Base-by-base conservation (phyloP, 2,888 invertebrate genomes). In the Buathra laborator region DNA sequence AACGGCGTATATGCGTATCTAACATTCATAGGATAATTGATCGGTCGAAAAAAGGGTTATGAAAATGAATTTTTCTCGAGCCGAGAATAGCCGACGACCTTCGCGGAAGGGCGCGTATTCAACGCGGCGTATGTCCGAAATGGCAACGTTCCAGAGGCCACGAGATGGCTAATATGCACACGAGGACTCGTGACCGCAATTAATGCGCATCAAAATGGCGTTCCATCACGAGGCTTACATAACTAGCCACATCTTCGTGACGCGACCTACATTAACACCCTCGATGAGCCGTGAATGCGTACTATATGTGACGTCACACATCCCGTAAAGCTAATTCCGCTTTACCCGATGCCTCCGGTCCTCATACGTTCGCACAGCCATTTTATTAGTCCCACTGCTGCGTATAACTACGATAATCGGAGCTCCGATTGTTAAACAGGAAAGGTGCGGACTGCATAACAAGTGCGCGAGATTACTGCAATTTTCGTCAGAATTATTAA, bases 241-340 rank as follows among this genome's bases (percentile, higher is more conserved):
- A 85, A 85, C 81, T 24, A 16, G 70, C 44, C 78, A 46, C 84
- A 75, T 81, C 70, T 85, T 78, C 70, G 56, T 85, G 53, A 78
- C 59, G 66, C 51, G 84, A 85, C 84, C 84, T 79, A 85, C 84
- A 85, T 85, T 81, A 79, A 74, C 84, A 75, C 64, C 70, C 64
- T 74, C 84, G 81, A 85, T 85, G 78, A 70, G 53, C 56, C 75
- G 84, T 70, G 81, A 75, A 74, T 74, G 62, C 77, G 37, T 12
- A 24, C 10, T 74, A 44, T 44, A 44, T 29, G 74, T 74, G 80
- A 76, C 81, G 81, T 81, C 37, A 9, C 78, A 85, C 70, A 71
- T 85, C 78, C 81, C 70, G 74, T 78, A 78, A 51, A 71, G 64
- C 64, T 53, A 74, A 81, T 81, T 68, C 74, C 70, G 48, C 78